These are phyloP conservation scores for Okapia johnstoni DNA, from an alignment of 2,113 vertebrate genomes.

Conservation along the genomic window DNA sequence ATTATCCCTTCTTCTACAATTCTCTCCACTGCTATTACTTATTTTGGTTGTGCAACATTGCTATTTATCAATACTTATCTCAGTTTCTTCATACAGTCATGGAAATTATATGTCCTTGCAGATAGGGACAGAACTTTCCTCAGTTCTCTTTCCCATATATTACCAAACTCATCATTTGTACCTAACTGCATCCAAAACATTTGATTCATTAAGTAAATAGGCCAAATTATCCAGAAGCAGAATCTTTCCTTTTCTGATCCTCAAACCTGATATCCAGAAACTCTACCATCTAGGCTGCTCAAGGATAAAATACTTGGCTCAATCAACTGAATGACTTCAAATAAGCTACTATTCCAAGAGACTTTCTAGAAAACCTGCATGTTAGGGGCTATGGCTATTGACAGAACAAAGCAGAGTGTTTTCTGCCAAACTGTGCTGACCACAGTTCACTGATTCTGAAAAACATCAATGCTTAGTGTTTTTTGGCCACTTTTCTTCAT, in stretches of 20 bases:
- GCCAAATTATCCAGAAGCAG: neutral
- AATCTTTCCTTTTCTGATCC: neutral
- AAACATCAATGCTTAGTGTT: neutral
- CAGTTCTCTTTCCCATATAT: neutral
- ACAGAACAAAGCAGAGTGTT: neutral
- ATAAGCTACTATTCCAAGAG: neutral
- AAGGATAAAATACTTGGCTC: neutral
- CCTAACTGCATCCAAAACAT: neutral
- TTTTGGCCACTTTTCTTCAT: neutral
- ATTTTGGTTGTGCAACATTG: neutral
- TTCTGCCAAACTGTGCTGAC: neutral
- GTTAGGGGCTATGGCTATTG: neutral
- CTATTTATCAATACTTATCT: neutral
- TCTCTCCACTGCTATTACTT: neutral
- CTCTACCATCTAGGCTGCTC: neutral
- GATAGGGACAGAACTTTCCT: neutral
- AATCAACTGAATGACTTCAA: neutral
- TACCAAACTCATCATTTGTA: neutral
- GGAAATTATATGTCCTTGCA: neutral
- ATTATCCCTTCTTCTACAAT: neutral
- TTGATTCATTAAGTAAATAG: neutral
- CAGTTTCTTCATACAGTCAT: neutral
- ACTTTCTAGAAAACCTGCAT: neutral
- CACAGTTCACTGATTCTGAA: neutral
- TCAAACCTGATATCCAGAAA: neutral